A percentile compares a stretch with the other conserved stretches of the same genome.
phyloP scores from a whole-genome alignment of 2,113 vertebrate genomes.

The Onychostoma macrolepis region DNA sequence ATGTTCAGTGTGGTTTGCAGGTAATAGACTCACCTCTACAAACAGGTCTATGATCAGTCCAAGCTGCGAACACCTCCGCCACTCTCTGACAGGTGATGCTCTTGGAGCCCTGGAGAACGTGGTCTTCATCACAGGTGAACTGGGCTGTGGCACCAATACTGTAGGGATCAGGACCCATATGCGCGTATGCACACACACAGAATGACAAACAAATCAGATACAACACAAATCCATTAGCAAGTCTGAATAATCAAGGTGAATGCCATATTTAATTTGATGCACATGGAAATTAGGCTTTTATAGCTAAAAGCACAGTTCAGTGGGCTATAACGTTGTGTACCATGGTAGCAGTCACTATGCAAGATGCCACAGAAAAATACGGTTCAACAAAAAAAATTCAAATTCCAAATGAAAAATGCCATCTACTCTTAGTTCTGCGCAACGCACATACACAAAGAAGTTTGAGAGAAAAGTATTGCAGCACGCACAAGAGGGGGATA shows the following conservation, averaged over 20 bases:
- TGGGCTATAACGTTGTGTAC: background rate
- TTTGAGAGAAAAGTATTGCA: slow-evolving; percentile 8
- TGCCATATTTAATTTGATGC: background rate
- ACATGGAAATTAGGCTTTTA: background rate
- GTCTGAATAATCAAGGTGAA: background rate
- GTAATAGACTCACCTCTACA: slow-evolving; percentile 88
- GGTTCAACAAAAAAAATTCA: background rate
- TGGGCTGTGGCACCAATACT: slow-evolving; percentile 90
- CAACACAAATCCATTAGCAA: background rate
- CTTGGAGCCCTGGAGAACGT: slow-evolving; percentile 96
- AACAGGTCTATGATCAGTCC: slow-evolving; percentile 96
- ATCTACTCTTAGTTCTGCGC: background rate
- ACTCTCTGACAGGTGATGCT: slow-evolving; percentile 96
- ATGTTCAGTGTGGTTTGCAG: too few species aligned
- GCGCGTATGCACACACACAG: background rate
- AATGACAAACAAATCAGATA: slow-evolving; percentile 20
- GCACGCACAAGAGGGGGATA: background rate
- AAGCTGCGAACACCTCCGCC: slow-evolving; percentile 97
- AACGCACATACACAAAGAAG: background rate
- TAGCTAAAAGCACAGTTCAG: background rate
- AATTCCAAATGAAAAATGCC: background rate
- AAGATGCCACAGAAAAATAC: background rate
- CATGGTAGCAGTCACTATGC: background rate
- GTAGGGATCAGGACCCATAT: slow-evolving; percentile 27
- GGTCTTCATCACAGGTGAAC: slow-evolving; percentile 94